These are phyloP conservation scores for Macrophya annulata DNA, from an alignment of 2,888 invertebrate genomes.

Conservation along the genomic window DNA sequence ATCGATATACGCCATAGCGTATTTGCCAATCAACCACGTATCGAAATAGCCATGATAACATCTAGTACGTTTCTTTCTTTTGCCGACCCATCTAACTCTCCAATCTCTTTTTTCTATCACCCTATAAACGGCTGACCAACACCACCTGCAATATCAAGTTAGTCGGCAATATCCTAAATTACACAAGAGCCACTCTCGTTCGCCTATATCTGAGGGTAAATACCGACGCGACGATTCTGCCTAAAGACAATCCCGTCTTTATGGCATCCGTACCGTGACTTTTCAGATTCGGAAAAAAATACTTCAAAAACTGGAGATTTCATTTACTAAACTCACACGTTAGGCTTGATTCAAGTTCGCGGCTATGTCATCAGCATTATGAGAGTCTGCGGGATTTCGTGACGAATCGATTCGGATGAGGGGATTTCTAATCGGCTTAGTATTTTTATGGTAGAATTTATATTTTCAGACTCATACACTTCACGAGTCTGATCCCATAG, in stretches of 20 bases:
- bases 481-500: too few species aligned
- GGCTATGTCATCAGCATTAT: background rate
- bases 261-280: background rate
- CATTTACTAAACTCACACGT: background rate
- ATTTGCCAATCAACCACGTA: slow-evolving; percentile 67
- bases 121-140: slow-evolving; percentile 71
- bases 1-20: slow-evolving; percentile 64
- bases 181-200: slow-evolving; percentile 60
- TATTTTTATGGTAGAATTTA: too few species aligned
- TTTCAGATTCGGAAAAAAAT: background rate
- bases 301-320: background rate
- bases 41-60: slow-evolving; percentile 6
- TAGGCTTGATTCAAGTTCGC: background rate
- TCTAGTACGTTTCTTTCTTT: slow-evolving; percentile 47
- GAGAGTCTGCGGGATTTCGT: background rate
- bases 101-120: slow-evolving; percentile 61
- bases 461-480: too few species aligned
- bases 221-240: background rate
- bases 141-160: slow-evolving; percentile 71
- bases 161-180: slow-evolving; percentile 72
- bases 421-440: too few species aligned
- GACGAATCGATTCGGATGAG: background rate
- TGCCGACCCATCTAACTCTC: slow-evolving; percentile 47
- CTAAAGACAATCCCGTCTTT: background rate
- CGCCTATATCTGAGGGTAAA: slow-evolving; percentile 27